A percentile compares a stretch with the other conserved stretches of the same genome.
These are phyloP conservation scores for Cantharis rustica DNA, from an alignment of 2,888 invertebrate species.

Conservation along the genomic window DNA sequence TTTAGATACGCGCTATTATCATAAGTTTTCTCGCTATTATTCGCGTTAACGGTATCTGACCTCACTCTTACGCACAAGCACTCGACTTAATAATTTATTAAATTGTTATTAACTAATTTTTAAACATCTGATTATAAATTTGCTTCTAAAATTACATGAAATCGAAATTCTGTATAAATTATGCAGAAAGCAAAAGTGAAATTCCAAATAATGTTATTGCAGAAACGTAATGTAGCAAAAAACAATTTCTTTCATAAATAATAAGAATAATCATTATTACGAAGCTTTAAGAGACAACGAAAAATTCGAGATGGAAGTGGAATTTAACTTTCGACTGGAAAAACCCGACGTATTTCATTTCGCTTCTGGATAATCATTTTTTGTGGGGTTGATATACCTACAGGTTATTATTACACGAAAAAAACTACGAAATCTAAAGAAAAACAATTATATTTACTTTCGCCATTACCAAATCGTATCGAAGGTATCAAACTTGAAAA, in stretches of 20 bases:
- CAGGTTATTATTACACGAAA: too few species aligned
- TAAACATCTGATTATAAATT: background rate
- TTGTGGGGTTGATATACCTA: background rate
- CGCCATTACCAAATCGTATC: background rate
- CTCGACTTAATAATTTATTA: background rate
- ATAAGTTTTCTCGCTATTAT: background rate
- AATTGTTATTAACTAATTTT: background rate
- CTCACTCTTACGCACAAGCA: background rate
- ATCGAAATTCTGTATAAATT: background rate
- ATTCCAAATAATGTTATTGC: background rate
- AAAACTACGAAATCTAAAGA: background rate
- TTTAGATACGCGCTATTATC: background rate
- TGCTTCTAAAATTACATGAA: background rate
- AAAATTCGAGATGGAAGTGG: background rate
- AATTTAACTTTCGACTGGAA: background rate
- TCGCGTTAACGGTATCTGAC: background rate
- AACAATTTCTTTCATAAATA: background rate
- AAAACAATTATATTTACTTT: background rate
- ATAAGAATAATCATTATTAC: background rate
- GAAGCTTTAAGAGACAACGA: background rate
- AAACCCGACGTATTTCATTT: background rate
- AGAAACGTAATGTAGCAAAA: background rate
- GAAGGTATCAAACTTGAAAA: background rate
- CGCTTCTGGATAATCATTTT: background rate
- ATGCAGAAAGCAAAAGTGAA: background rate